Evolutionary conservation across 2,888 invertebrate species (phyloP), one percentile per base, ranked within the genome.

Genomic region (Volucella inflata): DNA sequence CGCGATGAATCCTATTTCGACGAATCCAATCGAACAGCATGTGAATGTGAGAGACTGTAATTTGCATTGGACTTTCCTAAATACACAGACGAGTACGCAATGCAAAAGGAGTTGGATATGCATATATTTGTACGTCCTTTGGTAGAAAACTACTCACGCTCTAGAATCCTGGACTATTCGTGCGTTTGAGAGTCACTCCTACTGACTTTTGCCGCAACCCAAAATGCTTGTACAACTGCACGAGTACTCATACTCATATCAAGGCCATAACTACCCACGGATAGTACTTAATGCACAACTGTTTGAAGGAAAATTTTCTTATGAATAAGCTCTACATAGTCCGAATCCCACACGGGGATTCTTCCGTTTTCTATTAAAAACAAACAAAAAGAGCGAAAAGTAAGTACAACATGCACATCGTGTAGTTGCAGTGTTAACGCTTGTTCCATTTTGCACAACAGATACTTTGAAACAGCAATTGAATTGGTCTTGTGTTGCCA

Each of bases 1-100:
- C 84, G 60, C 80, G 75, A 75, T 75, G 70, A 65, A 64, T 80
- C 70, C 83, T 64, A 68, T 79, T 83, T 83, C 79, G 78, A 74
- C 83, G 83, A 83, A 83, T 83, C 79, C 74, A 83, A 74, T 83
- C 57, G 83, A 78, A 83, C 83, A 79, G 38, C 59, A 60, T 68
- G 74, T 83, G 83, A 83, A 2, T 14, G 6, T 6, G 30, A 21
- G 6, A 6, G 4, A 30, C 30, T 30, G 30, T 30, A 30, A 40
- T 70, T 50, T 78, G 50, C 10, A 62, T 57, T 50, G 11, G 48
- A 40, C 70, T 44, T 51, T 65, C 67, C 30, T 30, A 30, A 30
- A 30, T 30, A 30, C 30, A 30, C 30, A 30, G 30, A 30, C 30
- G 30, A 30, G 30, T 30, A 21, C 21, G 21, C 21, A 21, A 21